Evolutionary conservation across 2,797 vertebrate species (phyloP).

Genomic region (Artibeus lituratus): DNA sequence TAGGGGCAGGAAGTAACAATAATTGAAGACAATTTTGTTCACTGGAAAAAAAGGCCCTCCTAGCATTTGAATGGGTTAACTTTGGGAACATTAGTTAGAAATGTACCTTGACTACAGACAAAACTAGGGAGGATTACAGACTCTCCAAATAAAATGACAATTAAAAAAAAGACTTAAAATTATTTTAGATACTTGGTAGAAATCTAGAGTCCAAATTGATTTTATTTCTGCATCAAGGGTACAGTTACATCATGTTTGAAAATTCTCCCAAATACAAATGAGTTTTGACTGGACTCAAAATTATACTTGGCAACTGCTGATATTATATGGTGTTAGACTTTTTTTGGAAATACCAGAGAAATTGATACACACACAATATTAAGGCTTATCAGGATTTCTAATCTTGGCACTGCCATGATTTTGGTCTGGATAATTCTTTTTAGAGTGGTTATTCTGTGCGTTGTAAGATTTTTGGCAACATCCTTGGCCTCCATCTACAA

Average conservation of each 20-base stretch:
- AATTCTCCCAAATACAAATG: background rate
- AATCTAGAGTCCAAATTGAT: background rate
- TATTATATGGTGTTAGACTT: background rate
- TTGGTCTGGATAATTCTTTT: background rate
- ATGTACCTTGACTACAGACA: background rate
- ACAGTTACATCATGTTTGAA: background rate
- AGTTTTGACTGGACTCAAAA: background rate
- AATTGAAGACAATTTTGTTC: background rate
- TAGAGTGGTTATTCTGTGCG: background rate
- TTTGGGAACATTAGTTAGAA: background rate
- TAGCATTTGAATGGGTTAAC: background rate
- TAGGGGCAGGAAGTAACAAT: background rate
- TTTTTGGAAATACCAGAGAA: background rate
- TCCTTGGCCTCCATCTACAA: background rate
- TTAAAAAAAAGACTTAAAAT: background rate
- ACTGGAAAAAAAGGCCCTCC: background rate
- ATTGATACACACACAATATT: background rate
- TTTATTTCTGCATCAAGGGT: constrained; percentile 12
- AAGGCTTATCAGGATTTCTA: background rate
- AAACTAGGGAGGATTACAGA: background rate
- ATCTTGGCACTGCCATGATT: background rate
- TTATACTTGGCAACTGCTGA: background rate
- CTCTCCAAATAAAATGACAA: background rate
- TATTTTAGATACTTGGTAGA: background rate
- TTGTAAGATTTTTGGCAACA: background rate